phyloP scores from a whole-genome alignment of 2,888 invertebrate genomes.

The Cylloceria caligata region DNA sequence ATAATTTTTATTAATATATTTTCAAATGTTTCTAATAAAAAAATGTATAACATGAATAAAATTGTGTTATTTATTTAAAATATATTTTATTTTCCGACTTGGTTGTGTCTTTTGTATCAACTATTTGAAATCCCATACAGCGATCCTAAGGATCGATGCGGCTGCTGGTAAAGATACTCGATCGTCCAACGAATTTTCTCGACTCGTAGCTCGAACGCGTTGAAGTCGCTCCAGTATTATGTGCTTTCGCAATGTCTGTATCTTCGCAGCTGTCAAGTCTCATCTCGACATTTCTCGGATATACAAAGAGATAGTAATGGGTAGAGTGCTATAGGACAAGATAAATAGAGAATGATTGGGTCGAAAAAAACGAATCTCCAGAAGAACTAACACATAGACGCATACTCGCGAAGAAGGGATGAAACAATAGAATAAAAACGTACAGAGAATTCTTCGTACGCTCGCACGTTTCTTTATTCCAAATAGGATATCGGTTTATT shows the following conservation, averaged over 20 bases:
- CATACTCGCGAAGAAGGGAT: background rate
- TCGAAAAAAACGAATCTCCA: constrained; percentile 21
- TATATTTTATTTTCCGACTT: too few relatives aligned
- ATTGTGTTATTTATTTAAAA: too few relatives aligned
- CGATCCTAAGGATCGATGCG: too few relatives aligned
- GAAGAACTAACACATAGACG: background rate
- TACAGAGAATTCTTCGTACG: background rate
- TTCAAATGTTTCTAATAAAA: too few relatives aligned
- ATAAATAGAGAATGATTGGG: background rate
- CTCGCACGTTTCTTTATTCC: constrained; percentile 16
- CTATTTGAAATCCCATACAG: too few relatives aligned
- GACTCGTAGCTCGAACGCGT: background rate
- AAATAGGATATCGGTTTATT: constrained; percentile 22
- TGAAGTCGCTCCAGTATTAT: constrained; percentile 13
- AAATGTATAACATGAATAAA: too few relatives aligned
- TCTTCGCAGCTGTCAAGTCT: constrained; percentile 20
- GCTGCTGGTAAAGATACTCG: background rate
- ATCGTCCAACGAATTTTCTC: constrained; percentile 18
- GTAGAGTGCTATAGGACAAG: background rate
- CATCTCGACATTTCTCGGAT: constrained; percentile 27
- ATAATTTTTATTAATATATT: too few relatives aligned
- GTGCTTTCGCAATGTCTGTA: constrained; percentile 45
- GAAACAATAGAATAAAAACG: constrained; percentile 18
- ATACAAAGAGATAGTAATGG: constrained; percentile 7
- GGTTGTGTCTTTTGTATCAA: too few relatives aligned